phyloP scores from a whole-genome alignment of 2,113 vertebrate genomes.

The Misgurnus anguillicaudatus region DNA sequence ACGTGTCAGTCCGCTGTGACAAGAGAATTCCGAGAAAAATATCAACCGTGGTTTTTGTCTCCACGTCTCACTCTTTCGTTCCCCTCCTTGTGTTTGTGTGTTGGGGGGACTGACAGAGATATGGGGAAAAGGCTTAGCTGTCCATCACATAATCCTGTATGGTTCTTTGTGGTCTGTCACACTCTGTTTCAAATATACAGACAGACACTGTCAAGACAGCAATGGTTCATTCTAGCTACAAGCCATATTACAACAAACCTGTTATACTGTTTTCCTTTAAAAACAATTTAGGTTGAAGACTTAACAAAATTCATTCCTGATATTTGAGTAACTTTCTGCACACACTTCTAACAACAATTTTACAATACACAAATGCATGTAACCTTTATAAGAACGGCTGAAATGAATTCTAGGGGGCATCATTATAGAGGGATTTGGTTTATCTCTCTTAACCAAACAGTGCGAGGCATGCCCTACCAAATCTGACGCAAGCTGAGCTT shows the following conservation, averaged over 20 bases:
- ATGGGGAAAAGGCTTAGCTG: conserved; percentile 17
- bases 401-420: conserved; percentile 66
- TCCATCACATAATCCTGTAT: conserved; percentile 23
- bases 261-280: neutral
- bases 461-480: conserved; percentile 62
- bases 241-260: conserved; percentile 16
- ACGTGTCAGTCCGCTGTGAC: conserved; percentile 65
- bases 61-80: neutral
- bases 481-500: conserved; percentile 66
- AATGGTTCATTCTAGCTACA: conserved; percentile 3
- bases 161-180: conserved; percentile 34
- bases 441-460: conserved; percentile 63
- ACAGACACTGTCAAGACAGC: neutral
- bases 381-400: conserved; percentile 67
- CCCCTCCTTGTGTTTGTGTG: neutral
- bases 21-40: conserved; percentile 46
- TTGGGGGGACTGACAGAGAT: neutral
- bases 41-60: conserved; percentile 26
- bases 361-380: conserved; percentile 71
- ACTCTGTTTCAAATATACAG: conserved; percentile 14
- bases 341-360: conserved; percentile 56
- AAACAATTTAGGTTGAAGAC: too few species aligned
- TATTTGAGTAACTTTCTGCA: conserved; percentile 37
- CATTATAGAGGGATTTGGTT: conserved; percentile 62
- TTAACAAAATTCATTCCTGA: too few species aligned